Evolutionary conservation across 2,888 invertebrate genomes (phyloP).

Genomic region (Macropis europaea): DNA sequence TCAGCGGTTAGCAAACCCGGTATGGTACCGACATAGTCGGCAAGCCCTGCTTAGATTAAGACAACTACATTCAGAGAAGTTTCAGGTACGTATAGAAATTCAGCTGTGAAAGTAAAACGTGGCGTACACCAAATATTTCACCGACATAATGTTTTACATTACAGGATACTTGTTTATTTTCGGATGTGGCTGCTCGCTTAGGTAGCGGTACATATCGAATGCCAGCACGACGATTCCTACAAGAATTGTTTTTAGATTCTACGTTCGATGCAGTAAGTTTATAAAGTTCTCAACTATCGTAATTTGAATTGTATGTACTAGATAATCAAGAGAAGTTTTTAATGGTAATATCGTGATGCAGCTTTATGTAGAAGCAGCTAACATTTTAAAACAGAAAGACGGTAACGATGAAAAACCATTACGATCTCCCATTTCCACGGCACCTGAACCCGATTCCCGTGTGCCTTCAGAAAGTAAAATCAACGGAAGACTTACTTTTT

Average conservation of each 20-base stretch:
- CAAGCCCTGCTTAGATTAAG: slow-evolving; percentile 89
- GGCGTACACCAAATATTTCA: not conserved
- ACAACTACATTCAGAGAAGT: slow-evolving; percentile 86
- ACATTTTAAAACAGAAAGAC: slow-evolving; percentile 69
- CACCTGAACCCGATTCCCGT: slow-evolving; percentile 47
- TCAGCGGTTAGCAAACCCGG: slow-evolving; percentile 89
- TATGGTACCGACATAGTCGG: slow-evolving; percentile 90
- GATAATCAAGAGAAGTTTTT: not conserved
- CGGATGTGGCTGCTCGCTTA: slow-evolving; percentile 91
- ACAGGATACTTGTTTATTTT: slow-evolving; percentile 94
- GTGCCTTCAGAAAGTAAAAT: slow-evolving; percentile 68
- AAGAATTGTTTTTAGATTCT: slow-evolving; percentile 95
- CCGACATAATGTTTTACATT: slow-evolving; percentile 5
- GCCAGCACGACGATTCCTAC: slow-evolving; percentile 91
- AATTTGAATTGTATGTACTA: not conserved
- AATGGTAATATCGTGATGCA: slow-evolving; percentile 48
- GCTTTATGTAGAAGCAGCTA: slow-evolving; percentile 77
- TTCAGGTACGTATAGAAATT: slow-evolving; percentile 78
- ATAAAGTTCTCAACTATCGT: not conserved
- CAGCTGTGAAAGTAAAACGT: not conserved
- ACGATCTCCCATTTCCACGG: slow-evolving; percentile 48
- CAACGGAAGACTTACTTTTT: slow-evolving; percentile 72
- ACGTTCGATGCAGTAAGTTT: slow-evolving; percentile 83
- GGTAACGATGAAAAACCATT: slow-evolving; percentile 63
- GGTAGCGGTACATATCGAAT: slow-evolving; percentile 91